Evolutionary conservation across 2,113 vertebrate species (phyloP), one percentile per base, ranked within the genome.

Genomic region (Pomatostomus ruficeps): DNA sequence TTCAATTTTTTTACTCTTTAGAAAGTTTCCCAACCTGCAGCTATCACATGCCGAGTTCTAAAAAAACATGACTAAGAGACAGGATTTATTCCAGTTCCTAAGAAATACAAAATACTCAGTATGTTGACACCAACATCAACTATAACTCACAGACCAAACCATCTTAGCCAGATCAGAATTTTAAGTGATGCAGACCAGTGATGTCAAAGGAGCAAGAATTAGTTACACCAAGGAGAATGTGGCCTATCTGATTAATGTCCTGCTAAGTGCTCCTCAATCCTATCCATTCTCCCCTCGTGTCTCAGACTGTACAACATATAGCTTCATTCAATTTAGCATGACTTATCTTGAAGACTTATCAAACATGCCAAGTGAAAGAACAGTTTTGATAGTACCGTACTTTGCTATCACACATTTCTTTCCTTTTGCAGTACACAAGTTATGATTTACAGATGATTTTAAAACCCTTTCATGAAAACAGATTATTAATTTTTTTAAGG

Each of bases 201-300:
- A 61, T 75, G 77, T 93, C 87, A 96, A 88, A 89, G n/a, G 58
- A 94, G 33, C 33, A 73, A 87, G 45, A 91, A 76, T 90, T 86
- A 91, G 81, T 91, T 94, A 89, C 13, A 91, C 6, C 40, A 55
- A 88, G 59, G 40, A 90, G 84, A 88, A 85, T 52, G 61, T 21
- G 33, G 72, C 43, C 79, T 52, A 70, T 38, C 38, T 92, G 91
- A 95, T 92, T 94, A 74, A 91, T 89, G 93, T 62, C 79, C 71
- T 76, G 38, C 85, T 97, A 96, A 96, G 91, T 95, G 91, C 71
- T 89, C 66, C 85, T 92, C 94, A 95, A 26, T 66, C 81, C 84
- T 88, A 88, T 85, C 71, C 76, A 61, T 85, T 87, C 85, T 77
- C 35, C 75, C 61, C 55, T 63, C 2, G 0, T 14, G 24, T 90